Conservation (phyloP, 2,113 vertebrate species). For the Mobula birostris region DNA sequence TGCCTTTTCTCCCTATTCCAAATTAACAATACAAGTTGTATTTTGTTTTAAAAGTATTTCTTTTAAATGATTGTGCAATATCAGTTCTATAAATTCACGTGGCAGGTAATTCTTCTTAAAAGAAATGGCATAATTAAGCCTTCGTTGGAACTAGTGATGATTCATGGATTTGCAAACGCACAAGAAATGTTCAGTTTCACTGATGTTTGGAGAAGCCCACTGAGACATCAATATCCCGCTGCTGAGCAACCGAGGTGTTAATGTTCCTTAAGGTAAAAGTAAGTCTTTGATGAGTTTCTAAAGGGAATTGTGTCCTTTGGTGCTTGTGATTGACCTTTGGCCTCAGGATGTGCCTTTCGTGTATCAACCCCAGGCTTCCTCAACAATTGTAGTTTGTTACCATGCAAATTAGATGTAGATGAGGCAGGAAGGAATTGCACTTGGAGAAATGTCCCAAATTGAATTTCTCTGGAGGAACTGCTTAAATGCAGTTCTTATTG, state of each 20-base stretch:
- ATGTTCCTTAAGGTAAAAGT: not conserved
- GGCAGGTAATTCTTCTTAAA: not conserved
- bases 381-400: not conserved
- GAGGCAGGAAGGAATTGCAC: not conserved
- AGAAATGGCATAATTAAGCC: not conserved
- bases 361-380: not conserved
- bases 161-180: not conserved
- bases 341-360: not conserved
- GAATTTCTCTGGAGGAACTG: conserved; percentile 32
- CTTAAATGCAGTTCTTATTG: conserved; percentile 39
- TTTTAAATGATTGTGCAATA: not conserved
- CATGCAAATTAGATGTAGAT: conserved; percentile 29
- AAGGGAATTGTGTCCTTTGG: conserved; percentile 20
- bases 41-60: not conserved
- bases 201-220: not conserved
- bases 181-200: not conserved
- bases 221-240: not conserved
- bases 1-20: too few relatives aligned
- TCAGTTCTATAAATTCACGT: not conserved
- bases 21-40: too few relatives aligned
- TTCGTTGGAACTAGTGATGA: not conserved
- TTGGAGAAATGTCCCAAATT: conserved; percentile 29
- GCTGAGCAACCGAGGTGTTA: not conserved
- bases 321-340: not conserved
- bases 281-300: not conserved